A percentile compares a stretch with the other conserved stretches of the same genome.
Conservation (phyloP, 2,113 vertebrate species). For the Apeltes quadracus region DNA sequence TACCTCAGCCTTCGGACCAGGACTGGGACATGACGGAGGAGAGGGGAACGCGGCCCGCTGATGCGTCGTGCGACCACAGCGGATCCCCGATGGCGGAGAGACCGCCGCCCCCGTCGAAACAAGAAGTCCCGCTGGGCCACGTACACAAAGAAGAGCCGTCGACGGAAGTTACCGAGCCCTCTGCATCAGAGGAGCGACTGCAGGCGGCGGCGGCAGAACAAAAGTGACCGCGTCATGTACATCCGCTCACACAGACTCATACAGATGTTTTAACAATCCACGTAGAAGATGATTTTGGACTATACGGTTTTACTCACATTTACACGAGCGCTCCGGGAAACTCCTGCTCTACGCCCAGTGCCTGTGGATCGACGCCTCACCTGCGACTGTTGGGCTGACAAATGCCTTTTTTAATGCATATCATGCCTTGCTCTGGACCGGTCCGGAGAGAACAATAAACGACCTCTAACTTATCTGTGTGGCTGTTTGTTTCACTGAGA, state of each 20-base stretch:
- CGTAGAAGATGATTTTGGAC: constrained; percentile 81
- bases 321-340: constrained; percentile 52
- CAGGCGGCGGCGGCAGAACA: constrained; percentile 82
- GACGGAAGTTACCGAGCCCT: constrained; percentile 82
- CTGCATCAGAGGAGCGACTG: constrained; percentile 87
- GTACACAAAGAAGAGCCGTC: constrained; percentile 42
- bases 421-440: constrained; percentile 74
- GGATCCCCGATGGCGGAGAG: constrained; percentile 41
- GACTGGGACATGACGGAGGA: constrained; percentile 85
- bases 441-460: constrained; percentile 77
- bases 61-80: constrained; percentile 74
- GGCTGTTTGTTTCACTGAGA: constrained; percentile 3
- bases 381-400: constrained; percentile 71
- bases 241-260: constrained; percentile 27
- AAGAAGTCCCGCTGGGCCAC: constrained; percentile 48
- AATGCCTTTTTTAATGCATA: constrained; percentile 78
- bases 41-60: constrained; percentile 77
- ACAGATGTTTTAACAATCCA: constrained; percentile 40
- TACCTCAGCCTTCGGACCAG: constrained; percentile 94
- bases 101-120: background rate
- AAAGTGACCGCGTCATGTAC: constrained; percentile 74
- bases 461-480: constrained; percentile 65
- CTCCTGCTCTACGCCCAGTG: constrained; percentile 64
- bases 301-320: constrained; percentile 46
- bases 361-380: constrained; percentile 76